Base-by-base conservation (phyloP, 2,888 invertebrate species). In the Limulus polyphemus region DNA sequence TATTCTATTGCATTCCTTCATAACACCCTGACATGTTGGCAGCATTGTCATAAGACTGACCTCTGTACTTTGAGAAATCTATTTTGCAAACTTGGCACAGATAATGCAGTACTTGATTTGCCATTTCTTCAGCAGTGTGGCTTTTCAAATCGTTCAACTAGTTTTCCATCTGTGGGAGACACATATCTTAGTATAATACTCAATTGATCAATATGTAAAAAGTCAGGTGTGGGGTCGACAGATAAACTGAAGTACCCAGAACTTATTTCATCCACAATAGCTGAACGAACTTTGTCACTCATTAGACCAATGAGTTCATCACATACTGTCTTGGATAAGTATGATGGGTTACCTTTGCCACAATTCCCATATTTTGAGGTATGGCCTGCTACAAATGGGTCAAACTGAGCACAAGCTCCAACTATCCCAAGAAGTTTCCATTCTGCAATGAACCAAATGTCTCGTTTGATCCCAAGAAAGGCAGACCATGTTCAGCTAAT, bases 361-460 rank as follows among this genome's bases (percentile, higher is more conserved):
- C 64, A 61, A 60, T 72, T 72, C 47, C 70, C 73, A 65, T 68
- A 67, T 57, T 67, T 65, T 58, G 58, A 47, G 47, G 73, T 65
- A 65, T 74, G 72, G 32, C 65, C 59, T 12, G 54, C 59, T 54
- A 74, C 57, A 62, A 74, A 74, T 13, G 70, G 69, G 62, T 73
- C 72, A 62, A 71, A 74, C 58, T 73, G 63, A 10, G 73, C 68
- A 46, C 73, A 56, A 16, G 73, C 60, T 67, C 74, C 72, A 11
- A 73, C n/a, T n/a, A n/a, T n/a, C n/a, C n/a, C 12, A 72, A 58
- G 65, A 69, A 73, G 61, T 74, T 74, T 52, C 73, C 72, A 69
- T 70, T 73, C 49, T 69, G 56, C 47, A 47, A 49, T 11, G 62
- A 62, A 51, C 69, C 69, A 65, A 74, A 69, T 50, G 58, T 69